These are phyloP conservation scores for Poeciliopsis presidionis DNA, from an alignment of 2,797 vertebrate species.

Conservation along the genomic window DNA sequence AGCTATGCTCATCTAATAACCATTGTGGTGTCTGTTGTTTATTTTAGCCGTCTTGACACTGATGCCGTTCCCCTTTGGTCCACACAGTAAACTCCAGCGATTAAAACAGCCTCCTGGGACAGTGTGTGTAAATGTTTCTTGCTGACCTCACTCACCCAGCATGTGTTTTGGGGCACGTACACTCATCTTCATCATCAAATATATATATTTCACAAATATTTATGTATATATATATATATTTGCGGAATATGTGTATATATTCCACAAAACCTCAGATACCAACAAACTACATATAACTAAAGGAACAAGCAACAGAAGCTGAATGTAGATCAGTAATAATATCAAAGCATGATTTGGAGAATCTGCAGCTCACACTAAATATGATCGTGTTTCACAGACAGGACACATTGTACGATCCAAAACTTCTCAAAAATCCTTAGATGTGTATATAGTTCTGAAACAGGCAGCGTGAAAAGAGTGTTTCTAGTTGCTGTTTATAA, in stretches of 20 bases:
- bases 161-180: slow-evolving; percentile 56
- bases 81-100: not conserved
- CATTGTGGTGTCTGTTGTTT: slow-evolving; percentile 1
- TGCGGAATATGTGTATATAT: slow-evolving; percentile 16
- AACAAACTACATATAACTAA: slow-evolving; percentile 29
- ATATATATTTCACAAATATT: too few relatives aligned
- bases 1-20: slow-evolving; percentile 13
- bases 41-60: not conserved
- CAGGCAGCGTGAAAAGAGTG: not conserved
- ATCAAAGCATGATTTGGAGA: slow-evolving; percentile 54
- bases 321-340: slow-evolving; percentile 68
- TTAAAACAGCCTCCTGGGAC: slow-evolving; percentile 24
- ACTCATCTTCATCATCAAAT: slow-evolving; percentile 36
- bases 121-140: slow-evolving; percentile 29
- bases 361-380: slow-evolving; percentile 43
- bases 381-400: slow-evolving; percentile 24
- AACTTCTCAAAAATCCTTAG: slow-evolving; percentile 13
- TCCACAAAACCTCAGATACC: slow-evolving; percentile 42
- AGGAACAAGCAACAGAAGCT: slow-evolving; percentile 56
- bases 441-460: slow-evolving; percentile 2
- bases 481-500: not conserved
- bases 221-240: too few relatives aligned
- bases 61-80: slow-evolving; percentile 13
- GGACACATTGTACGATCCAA: not conserved
- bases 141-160: slow-evolving; percentile 18